Evolutionary conservation across 2,113 vertebrate genomes (phyloP).

Genomic region (Buteo buteo): DNA sequence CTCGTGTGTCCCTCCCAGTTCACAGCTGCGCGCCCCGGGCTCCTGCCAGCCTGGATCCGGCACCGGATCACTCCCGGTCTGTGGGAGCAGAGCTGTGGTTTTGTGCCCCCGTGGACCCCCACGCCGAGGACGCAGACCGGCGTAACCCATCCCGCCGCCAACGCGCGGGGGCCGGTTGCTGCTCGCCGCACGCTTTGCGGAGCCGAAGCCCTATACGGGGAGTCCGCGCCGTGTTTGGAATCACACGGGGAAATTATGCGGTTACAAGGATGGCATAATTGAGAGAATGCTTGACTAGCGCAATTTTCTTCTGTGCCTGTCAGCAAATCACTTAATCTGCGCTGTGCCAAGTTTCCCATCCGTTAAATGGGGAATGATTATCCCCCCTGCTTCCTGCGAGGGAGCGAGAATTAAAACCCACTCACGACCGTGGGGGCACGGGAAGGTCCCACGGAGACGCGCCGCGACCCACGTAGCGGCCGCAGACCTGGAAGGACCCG

Average conservation of each 20-base stretch:
- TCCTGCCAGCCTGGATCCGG: not conserved
- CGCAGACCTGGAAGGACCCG: not conserved
- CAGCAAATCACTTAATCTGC: not conserved
- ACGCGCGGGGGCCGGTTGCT: accelerated
- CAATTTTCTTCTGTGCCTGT: not conserved
- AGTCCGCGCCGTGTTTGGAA: not conserved
- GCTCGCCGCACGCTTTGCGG: accelerated
- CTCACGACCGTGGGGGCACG: accelerated
- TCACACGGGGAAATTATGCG: not conserved
- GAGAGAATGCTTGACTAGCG: not conserved
- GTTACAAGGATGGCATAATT: not conserved
- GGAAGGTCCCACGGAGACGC: not conserved
- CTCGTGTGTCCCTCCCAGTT: too few relatives aligned
- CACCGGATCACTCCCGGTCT: accelerated
- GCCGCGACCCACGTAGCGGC: not conserved
- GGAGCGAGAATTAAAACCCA: not conserved
- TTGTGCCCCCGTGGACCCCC: not conserved
- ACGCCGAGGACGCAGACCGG: accelerated
- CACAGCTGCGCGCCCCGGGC: accelerated
- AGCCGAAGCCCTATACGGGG: not conserved
- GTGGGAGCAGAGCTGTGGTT: accelerated
- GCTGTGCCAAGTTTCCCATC: not conserved
- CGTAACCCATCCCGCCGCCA: accelerated
- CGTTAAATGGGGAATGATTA: not conserved
- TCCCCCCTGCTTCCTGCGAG: not conserved